These are phyloP conservation scores for Drosophila ohnishii DNA, from an alignment of 1,140 invertebrate species.

Conservation along the genomic window DNA sequence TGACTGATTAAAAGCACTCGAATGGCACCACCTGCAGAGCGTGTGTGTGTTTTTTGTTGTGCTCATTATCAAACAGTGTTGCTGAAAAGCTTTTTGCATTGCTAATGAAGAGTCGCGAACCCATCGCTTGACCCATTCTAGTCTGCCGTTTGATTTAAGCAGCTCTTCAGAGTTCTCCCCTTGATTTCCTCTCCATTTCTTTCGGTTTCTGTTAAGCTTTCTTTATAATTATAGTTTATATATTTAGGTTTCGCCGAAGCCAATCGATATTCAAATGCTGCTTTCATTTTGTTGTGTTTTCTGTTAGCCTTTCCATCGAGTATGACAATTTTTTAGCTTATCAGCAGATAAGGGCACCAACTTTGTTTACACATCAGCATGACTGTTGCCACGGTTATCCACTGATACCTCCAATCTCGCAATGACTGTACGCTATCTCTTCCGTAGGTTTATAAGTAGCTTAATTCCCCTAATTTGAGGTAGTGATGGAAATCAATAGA, in stretches of 20 bases:
- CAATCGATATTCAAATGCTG: slow-evolving; percentile 41
- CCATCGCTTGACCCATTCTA: slow-evolving; percentile 51
- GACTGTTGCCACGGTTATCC: slow-evolving; percentile 26
- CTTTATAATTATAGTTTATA: slow-evolving; percentile 41
- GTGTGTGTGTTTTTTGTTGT: slow-evolving; percentile 8
- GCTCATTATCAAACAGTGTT: slow-evolving; percentile 34
- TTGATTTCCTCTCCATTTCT: slow-evolving; percentile 13
- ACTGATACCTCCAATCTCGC: background rate
- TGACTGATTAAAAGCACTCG: slow-evolving; percentile 23
- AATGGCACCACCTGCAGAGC: slow-evolving; percentile 31
- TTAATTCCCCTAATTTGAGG: background rate
- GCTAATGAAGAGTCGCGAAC: slow-evolving; percentile 49
- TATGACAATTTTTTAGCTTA: slow-evolving; percentile 12
- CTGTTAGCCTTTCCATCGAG: background rate
- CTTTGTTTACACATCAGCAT: slow-evolving; percentile 43
- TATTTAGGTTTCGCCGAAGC: slow-evolving; percentile 15
- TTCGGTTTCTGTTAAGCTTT: slow-evolving; percentile 15
- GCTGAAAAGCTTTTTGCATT: slow-evolving; percentile 47
- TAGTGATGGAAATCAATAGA: background rate
- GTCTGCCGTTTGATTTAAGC: slow-evolving; percentile 18
- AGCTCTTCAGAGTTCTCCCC: slow-evolving; percentile 1
- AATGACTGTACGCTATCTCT: background rate
- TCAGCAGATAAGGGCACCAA: slow-evolving; percentile 33
- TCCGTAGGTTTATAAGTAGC: background rate
- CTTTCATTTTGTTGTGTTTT: slow-evolving; percentile 23